Percentiles rank a stretch among this genome's conserved stretches.
Evolutionary conservation across 2,797 vertebrate genomes (phyloP).

Genomic region (Phaenicophaeus curvirostris): DNA sequence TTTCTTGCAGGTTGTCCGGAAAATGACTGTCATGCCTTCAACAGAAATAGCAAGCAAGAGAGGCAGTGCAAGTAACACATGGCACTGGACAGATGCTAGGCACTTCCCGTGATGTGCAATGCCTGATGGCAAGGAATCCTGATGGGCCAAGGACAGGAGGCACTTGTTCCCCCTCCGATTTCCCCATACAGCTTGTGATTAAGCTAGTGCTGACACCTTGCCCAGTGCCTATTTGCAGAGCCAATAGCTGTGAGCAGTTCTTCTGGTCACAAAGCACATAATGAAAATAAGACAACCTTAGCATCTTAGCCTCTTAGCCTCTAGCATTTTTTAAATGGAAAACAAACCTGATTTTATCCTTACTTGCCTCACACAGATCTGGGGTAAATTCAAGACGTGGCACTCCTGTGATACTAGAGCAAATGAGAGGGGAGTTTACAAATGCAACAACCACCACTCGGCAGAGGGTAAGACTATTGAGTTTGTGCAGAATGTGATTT

Average conservation of each 20-base stretch:
- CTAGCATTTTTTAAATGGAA: background rate
- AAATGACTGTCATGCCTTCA: background rate
- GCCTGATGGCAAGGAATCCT: conserved; percentile 46
- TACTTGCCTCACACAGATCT: background rate
- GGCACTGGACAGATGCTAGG: conserved; percentile 42
- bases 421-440: background rate
- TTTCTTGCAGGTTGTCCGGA: background rate
- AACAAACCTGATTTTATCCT: background rate
- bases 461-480: background rate
- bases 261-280: background rate
- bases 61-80: conserved; percentile 15
- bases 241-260: background rate
- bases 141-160: conserved; percentile 48
- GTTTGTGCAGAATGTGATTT: background rate
- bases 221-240: background rate
- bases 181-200: background rate
- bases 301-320: background rate
- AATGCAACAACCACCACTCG: background rate
- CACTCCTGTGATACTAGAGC: background rate
- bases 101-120: background rate
- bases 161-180: background rate
- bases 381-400: background rate
- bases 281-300: background rate
- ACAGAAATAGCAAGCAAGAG: background rate
- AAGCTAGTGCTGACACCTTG: conserved; percentile 16